phyloP scores from a whole-genome alignment of 2,113 vertebrate species.

The Neolamprologus devosi region DNA sequence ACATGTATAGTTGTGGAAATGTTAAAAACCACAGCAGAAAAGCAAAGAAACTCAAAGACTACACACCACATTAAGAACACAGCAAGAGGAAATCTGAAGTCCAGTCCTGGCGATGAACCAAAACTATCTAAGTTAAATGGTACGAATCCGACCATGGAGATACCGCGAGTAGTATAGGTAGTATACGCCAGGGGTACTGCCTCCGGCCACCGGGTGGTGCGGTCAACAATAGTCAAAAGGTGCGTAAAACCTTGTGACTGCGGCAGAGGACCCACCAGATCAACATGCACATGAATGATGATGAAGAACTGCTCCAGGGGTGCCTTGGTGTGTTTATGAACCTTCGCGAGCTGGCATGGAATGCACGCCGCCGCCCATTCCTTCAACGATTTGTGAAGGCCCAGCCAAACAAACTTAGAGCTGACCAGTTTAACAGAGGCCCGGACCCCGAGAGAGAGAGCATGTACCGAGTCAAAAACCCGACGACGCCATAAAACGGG shows the following conservation, averaged over 20 bases:
- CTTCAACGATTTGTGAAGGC: fast-evolving
- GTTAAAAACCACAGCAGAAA: neutral
- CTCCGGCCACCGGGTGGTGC: neutral
- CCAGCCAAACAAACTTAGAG: neutral
- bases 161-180: fast-evolving
- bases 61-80: neutral
- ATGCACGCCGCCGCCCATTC: neutral
- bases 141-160: neutral
- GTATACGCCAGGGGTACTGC: neutral
- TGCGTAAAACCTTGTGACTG: neutral
- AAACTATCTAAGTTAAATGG: neutral
- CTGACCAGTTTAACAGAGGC: neutral
- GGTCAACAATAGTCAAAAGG: neutral
- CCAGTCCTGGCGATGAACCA: neutral
- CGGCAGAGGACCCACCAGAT: neutral
- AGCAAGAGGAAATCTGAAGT: neutral
- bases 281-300: neutral
- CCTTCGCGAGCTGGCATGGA: neutral
- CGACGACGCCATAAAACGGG: too few species aligned
- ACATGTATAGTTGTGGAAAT: neutral
- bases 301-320: neutral
- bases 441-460: neutral
- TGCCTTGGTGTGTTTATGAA: neutral
- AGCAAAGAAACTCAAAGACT: neutral
- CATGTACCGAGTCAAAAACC: too few species aligned